Base-by-base conservation (phyloP, 2,113 vertebrate species). In the Corythoichthys haematopterus region DNA sequence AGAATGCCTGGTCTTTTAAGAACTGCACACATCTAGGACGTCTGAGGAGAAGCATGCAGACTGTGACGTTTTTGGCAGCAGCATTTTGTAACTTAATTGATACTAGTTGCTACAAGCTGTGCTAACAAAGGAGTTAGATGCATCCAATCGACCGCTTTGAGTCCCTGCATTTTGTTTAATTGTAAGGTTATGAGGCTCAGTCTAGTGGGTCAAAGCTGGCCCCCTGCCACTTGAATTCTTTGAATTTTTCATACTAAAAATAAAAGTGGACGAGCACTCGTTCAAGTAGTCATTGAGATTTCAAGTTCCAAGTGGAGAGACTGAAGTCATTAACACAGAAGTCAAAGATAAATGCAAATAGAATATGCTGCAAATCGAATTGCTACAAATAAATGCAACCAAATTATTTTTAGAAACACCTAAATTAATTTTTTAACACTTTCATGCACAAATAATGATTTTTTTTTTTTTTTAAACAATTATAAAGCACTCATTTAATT, bases 61-160 rank as follows among this genome's bases (percentile, higher is more conserved):
- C 33, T 20, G 76, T 55, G 68, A 84, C 33, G 38, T 64, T 76
- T 65, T 76, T 86, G 83, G 87, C 81, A 79, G 72, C 58, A 33
- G 68, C 77, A 76, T 82, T 83, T 74, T 80, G 76, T 70, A 78
- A 63, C 70, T 81, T 80, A 75, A 88, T 85, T 83, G 80, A 82
- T 81, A 66, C 83, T 83, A 77, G 83, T 79, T 80, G 73, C 63
- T 82, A 86, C 80, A 85, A 78, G 84, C 57, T 50, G 1, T 35
- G 36, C 38, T 43, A 61, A 45, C 38, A 61, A 43, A 20, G 59
- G 38, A 36, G 33, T 14, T 57, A 14, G 55, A 6, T 57, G 55
- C 33, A 15, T 14, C 55, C 55, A 15, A 13, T 36, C 11, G 3
- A 13, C 28, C 52, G 13, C 53, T 56, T 60, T 40, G 58, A 15